Conservation (phyloP, 2,888 invertebrate genomes). For the Proisotoma minuta region DNA sequence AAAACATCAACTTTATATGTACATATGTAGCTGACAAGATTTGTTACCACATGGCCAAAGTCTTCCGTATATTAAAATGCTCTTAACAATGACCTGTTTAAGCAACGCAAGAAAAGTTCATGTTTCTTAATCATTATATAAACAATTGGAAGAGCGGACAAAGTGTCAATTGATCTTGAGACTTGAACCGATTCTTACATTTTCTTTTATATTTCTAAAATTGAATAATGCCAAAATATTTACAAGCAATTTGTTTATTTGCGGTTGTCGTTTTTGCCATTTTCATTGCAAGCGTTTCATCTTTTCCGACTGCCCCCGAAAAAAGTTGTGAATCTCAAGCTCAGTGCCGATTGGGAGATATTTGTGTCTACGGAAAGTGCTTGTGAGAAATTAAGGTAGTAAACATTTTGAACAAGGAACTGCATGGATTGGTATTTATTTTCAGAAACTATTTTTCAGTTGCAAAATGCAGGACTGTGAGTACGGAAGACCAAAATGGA, state of each 20-base stretch:
- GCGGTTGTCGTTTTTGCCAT: too few relatives aligned
- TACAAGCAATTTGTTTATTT: too few relatives aligned
- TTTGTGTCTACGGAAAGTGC: conserved; percentile 29
- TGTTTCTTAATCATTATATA: too few relatives aligned
- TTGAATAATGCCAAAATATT: too few relatives aligned
- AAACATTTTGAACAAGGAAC: background rate
- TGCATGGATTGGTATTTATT: background rate
- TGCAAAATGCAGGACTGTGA: background rate
- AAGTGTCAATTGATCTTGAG: background rate
- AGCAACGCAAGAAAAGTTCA: too few relatives aligned
- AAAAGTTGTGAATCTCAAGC: conserved; percentile 23
- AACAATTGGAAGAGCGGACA: too few relatives aligned
- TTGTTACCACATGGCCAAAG: background rate
- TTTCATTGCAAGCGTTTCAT: background rate
- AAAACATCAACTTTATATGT: too few relatives aligned
- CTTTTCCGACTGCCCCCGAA: background rate
- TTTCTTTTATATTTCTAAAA: too few relatives aligned
- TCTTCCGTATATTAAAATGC: conserved; percentile 6
- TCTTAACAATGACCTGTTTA: conserved; percentile 11
- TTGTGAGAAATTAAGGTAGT: conserved; percentile 8
- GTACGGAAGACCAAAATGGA: background rate
- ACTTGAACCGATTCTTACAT: background rate
- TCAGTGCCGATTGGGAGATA: conserved; percentile 24
- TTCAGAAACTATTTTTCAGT: background rate
- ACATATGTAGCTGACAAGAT: background rate